Evolutionary conservation across 2,797 vertebrate genomes (phyloP).

Genomic region (Pseudopleuronectes americanus): DNA sequence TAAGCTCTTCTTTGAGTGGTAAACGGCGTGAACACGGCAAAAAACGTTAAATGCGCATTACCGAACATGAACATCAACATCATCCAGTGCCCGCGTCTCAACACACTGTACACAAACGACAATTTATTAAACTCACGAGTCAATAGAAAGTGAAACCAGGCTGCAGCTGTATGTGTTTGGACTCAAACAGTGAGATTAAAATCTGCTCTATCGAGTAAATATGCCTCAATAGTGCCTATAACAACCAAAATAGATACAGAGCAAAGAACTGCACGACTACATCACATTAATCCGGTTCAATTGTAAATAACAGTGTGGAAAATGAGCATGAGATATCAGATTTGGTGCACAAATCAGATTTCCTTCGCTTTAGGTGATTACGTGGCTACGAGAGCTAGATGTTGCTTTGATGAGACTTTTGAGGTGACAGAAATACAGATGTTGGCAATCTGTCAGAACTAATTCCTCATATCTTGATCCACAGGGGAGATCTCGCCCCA

Average conservation of each 20-base stretch:
- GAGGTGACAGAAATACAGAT: slow-evolving; percentile 49
- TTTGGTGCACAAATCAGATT: slow-evolving; percentile 51
- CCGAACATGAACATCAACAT: neutral
- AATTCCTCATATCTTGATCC: slow-evolving; percentile 16
- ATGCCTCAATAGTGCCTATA: neutral
- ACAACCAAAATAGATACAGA: slow-evolving; percentile 15
- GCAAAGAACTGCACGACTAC: neutral
- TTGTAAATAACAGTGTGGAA: slow-evolving; percentile 31
- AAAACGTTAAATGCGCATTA: neutral
- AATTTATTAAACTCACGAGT: slow-evolving; percentile 8
- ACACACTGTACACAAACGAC: neutral
- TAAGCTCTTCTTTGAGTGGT: too few relatives aligned
- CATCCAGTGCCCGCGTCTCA: neutral
- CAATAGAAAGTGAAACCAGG: neutral
- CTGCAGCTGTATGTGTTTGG: slow-evolving; percentile 2
- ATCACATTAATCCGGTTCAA: slow-evolving; percentile 27
- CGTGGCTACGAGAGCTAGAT: slow-evolving; percentile 22
- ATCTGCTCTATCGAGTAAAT: slow-evolving; percentile 2
- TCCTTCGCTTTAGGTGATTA: slow-evolving; percentile 35
- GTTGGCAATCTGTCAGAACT: slow-evolving; percentile 30
- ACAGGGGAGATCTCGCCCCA: neutral
- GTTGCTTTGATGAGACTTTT: slow-evolving; percentile 36
- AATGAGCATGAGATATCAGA: slow-evolving; percentile 53
- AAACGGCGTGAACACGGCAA: neutral
- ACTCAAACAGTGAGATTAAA: slow-evolving; percentile 22